Conservation (phyloP, 1,140 invertebrate genomes). For the Drosophila yakuba region DNA sequence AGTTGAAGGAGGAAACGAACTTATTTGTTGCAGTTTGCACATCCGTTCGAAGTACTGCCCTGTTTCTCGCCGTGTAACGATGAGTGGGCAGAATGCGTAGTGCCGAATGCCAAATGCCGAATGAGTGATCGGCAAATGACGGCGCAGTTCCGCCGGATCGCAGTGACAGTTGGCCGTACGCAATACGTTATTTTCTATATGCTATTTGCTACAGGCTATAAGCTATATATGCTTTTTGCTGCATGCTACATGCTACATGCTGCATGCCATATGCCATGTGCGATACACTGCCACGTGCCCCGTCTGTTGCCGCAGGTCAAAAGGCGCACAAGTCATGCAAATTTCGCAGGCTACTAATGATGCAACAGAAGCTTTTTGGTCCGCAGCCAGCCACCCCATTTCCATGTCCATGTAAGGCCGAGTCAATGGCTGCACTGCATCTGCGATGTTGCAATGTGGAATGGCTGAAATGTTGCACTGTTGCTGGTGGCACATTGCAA, state of each 20-base stretch:
- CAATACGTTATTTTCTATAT: background rate
- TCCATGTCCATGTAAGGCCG: background rate
- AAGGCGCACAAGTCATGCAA: conserved; percentile 51
- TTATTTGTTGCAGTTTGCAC: background rate
- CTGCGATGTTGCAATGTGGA: conserved; percentile 31
- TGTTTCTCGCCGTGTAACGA: conserved; percentile 19
- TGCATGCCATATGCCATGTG: conserved; percentile 14
- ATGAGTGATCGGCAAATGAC: conserved; percentile 59
- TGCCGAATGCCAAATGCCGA: conserved; percentile 10
- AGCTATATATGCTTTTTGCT: too few species aligned
- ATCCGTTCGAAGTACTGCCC: background rate
- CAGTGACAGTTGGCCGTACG: conserved; percentile 46
- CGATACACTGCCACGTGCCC: conserved; percentile 10
- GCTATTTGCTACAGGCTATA: conserved; percentile 5
- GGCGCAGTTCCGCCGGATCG: conserved; percentile 36
- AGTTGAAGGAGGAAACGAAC: background rate
- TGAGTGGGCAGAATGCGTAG: conserved; percentile 58
- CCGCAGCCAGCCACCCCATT: conserved; percentile 6
- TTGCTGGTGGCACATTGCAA: conserved; percentile 20
- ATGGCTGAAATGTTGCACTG: conserved; percentile 18
- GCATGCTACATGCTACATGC: background rate
- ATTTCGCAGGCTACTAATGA: conserved; percentile 42
- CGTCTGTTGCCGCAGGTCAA: conserved; percentile 50
- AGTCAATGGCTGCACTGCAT: conserved; percentile 21
- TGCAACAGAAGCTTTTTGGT: conserved; percentile 31